Conservation (phyloP, 2,888 invertebrate species). For the Himalopsyche anomala region DNA sequence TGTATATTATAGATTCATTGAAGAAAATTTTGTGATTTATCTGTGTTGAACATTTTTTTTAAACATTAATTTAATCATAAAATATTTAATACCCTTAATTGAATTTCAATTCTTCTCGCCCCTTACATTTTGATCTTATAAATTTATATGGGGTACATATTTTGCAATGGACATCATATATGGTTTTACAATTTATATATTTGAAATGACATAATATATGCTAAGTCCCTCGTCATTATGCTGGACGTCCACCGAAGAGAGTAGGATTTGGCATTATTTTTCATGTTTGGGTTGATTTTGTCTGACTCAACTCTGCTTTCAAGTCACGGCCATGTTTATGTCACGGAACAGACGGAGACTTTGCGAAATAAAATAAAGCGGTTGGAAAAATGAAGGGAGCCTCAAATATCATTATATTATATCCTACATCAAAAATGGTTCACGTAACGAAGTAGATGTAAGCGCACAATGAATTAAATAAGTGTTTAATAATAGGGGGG, state of each 20-base stretch:
- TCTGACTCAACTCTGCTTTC: conserved; percentile 55
- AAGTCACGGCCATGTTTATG: conserved; percentile 61
- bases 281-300: conserved; percentile 34
- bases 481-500: no score
- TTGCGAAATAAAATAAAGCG: conserved; percentile 62
- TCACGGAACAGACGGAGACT: conserved; percentile 61
- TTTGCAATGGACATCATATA: neutral
- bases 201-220: neutral
- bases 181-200: neutral
- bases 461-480: no score
- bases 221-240: conserved; percentile 15
- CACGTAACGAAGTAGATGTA: no score
- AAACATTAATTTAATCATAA: no score
- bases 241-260: conserved; percentile 24
- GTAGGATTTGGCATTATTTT: conserved; percentile 31
- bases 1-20: no score
- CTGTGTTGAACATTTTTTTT: no score
- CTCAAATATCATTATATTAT: conserved; percentile 61
- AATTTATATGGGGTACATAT: no score
- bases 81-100: no score
- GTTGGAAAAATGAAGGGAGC: conserved; percentile 55
- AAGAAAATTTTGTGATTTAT: no score
- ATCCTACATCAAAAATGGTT: no score
- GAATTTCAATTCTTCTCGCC: no score
- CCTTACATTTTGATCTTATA: no score